These are phyloP conservation scores for Donacobius atricapilla DNA, from an alignment of 2,113 vertebrate species.

Conservation along the genomic window DNA sequence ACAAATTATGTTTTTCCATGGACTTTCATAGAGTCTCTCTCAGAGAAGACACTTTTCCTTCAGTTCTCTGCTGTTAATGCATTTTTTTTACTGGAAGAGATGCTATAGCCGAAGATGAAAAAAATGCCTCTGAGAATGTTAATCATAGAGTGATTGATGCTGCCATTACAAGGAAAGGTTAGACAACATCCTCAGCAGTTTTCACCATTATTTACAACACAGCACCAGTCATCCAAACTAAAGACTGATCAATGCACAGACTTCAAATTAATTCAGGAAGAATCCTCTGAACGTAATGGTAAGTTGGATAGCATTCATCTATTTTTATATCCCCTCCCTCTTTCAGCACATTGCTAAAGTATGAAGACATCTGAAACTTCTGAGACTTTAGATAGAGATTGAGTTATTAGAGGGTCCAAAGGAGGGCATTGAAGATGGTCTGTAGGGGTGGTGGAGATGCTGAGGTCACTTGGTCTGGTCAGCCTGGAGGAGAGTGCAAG, in stretches of 20 bases:
- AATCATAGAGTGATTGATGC: not conserved
- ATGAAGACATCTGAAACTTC: not conserved
- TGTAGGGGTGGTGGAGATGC: not conserved
- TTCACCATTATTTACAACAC: not conserved
- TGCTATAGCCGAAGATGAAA: not conserved
- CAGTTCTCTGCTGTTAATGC: not conserved
- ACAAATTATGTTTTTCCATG: conserved; percentile 1
- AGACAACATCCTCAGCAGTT: conserved; percentile 16
- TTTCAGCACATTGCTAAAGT: not conserved
- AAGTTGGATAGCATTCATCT: not conserved
- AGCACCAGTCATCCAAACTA: not conserved
- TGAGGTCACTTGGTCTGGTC: not conserved
- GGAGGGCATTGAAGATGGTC: not conserved
- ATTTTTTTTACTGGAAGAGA: not conserved
- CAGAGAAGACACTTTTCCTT: not conserved
- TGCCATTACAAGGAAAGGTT: not conserved
- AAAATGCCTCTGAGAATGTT: not conserved
- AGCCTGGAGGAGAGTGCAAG: not conserved
- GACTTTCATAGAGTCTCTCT: not conserved
- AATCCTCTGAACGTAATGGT: not conserved
- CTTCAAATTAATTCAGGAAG: not conserved
- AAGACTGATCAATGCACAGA: not conserved
- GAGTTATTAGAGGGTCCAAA: not conserved
- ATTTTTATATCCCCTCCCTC: not conserved
- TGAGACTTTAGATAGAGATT: not conserved